Evolutionary conservation across 2,797 vertebrate species (phyloP), one percentile per base, ranked within the genome.

Genomic region (Eurystomus glaucurus): DNA sequence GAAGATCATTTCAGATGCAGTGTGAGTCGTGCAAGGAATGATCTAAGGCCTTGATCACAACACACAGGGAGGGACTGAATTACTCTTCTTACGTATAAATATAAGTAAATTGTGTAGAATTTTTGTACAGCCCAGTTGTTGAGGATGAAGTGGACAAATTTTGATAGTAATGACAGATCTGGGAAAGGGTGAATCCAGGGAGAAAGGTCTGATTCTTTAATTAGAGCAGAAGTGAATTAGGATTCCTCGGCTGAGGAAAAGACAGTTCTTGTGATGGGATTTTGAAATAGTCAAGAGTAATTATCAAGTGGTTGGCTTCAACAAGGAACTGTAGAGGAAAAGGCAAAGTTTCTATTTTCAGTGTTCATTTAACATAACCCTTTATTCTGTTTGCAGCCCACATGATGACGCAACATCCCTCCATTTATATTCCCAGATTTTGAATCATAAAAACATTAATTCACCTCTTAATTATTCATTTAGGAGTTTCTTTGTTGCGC

Each of bases 311-410:
- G 74, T 84, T 95, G 93, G 57, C 79, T 97, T 96, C 93, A 97
- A 97, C 96, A 94, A 94, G 85, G 94, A 97, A 82, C 94, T 93
- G 94, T 80, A 85, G 85, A 94, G 76, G 70, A 96, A 97, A 97
- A 97, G 83, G 86, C 97, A 98, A 97, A 94, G 88, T 94, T 97
- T 97, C 97, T 98, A 97, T 98, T 98, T 98, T 97, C 95, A 91
- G 97, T 96, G 82, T 97, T 96, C 93, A 31, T 97, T 98, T 97
- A 98, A 98, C 83, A 98, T 96, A 98, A 98, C 94, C 85, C 75
- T 96, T 97, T 97, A 96, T 97, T 97, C 96, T 89, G 62, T 95
- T 97, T 95, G 88, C 96, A 97, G 93, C 97, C 97, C 97, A 98
- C 97, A 90, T 96, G 96, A 92, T 98, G 97, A 98, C 74, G 96